These are phyloP conservation scores for Tetramorium bicarinatum DNA, from an alignment of 2,888 invertebrate genomes.

Conservation along the genomic window DNA sequence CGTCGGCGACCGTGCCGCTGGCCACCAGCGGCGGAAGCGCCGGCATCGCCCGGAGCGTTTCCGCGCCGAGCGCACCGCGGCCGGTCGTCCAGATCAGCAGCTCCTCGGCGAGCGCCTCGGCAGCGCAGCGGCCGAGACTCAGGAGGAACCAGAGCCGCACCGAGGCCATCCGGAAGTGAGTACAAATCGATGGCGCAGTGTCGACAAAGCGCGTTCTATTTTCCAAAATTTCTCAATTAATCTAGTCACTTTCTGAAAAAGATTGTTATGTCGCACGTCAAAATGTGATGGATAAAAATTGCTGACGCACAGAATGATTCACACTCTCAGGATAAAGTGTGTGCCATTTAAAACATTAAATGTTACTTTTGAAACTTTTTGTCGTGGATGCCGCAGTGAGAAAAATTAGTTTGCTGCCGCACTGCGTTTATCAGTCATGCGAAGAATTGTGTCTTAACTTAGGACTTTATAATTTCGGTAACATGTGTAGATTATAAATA, in stretches of 20 bases:
- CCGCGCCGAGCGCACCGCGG: constrained; percentile 82
- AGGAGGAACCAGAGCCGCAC: constrained; percentile 86
- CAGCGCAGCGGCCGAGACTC: constrained; percentile 86
- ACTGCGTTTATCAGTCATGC: neutral
- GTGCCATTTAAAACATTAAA: neutral
- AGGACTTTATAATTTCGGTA: neutral
- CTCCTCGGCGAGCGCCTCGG: constrained; percentile 82
- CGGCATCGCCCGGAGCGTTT: constrained; percentile 81
- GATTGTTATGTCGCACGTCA: neutral
- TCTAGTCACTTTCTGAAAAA: neutral
- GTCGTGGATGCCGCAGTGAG: neutral
- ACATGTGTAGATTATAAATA: neutral
- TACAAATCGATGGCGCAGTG: neutral
- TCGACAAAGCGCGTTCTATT: neutral
- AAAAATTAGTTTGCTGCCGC: neutral
- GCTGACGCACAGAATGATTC: neutral
- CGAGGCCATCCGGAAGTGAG: constrained; percentile 86
- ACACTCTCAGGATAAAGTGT: neutral
- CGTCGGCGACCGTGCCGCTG: constrained; percentile 63
- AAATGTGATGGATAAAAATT: neutral
- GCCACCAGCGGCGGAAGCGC: constrained; percentile 48
- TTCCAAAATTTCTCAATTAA: neutral
- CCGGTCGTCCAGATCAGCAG: constrained; percentile 80
- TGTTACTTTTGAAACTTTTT: neutral
- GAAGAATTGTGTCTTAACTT: neutral